phyloP scores from a whole-genome alignment of 1,140 invertebrate genomes.

The Heliconius eleuchia region DNA sequence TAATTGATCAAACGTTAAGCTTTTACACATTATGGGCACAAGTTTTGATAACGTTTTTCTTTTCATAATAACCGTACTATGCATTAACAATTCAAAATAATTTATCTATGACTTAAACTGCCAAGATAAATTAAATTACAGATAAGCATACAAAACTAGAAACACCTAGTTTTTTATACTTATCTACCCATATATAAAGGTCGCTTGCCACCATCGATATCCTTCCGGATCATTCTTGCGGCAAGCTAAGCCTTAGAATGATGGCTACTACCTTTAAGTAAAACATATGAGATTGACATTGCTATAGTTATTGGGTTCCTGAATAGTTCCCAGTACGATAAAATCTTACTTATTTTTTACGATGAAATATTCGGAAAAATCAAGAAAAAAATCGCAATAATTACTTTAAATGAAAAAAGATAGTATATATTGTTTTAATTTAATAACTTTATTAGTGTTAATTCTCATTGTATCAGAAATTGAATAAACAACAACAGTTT shows the following conservation, averaged over 20 bases:
- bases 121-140: not conserved
- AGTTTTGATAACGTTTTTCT: too few species aligned
- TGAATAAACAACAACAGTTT: too few species aligned
- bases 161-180: not conserved
- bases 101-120: not conserved
- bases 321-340: slow-evolving; percentile 9
- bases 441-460: too few species aligned
- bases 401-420: not conserved
- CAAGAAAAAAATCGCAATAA: too few species aligned
- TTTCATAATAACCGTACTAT: too few species aligned
- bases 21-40: not conserved
- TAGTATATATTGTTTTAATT: too few species aligned
- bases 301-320: not conserved
- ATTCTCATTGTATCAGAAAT: too few species aligned
- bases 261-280: slow-evolving; percentile 44
- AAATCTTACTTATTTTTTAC: not conserved
- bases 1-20: not conserved
- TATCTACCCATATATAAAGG: slow-evolving; percentile 34
- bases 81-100: too few species aligned
- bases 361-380: too few species aligned
- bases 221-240: slow-evolving; percentile 48
- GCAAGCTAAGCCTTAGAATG: slow-evolving; percentile 52
- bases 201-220: slow-evolving; percentile 51
- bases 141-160: not conserved
- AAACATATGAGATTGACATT: slow-evolving; percentile 44